Evolutionary conservation across 37 sponge, comb jelly and placozoan species (phyloP).

Genomic region (Aphrocallistes beatrix): DNA sequence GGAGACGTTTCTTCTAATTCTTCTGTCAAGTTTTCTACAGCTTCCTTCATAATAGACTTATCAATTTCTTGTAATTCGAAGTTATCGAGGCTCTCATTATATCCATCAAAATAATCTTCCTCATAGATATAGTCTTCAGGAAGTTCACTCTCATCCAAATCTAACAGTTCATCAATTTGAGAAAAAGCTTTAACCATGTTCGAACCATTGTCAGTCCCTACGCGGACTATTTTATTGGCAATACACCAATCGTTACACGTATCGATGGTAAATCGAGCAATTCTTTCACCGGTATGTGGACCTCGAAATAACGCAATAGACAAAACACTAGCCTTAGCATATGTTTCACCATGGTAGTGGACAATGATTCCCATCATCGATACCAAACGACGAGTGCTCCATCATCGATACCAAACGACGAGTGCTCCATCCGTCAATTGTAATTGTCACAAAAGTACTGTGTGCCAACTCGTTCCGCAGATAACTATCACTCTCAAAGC

Average conservation of each 20-base stretch:
- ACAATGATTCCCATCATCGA: background rate
- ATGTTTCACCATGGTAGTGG: background rate
- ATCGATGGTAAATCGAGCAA: background rate
- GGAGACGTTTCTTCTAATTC: background rate
- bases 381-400: background rate
- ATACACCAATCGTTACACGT: background rate
- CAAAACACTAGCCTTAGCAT: background rate
- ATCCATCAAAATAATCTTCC: background rate
- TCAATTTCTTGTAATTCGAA: background rate
- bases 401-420: background rate
- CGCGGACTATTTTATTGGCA: background rate
- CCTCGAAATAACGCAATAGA: background rate
- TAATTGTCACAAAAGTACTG: conserved; percentile 5
- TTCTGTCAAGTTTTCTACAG: background rate
- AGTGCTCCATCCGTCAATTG: background rate
- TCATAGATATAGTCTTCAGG: background rate
- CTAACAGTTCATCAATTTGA: conserved; percentile 5
- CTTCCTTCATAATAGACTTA: background rate
- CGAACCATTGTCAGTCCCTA: conserved; percentile 16
- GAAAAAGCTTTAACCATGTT: conserved; percentile 2
- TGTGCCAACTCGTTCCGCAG: background rate
- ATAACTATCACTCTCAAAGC: background rate
- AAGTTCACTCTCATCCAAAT: background rate
- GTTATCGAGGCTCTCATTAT: no score
- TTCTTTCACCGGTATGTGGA: background rate